Evolutionary conservation across 2,113 vertebrate genomes (phyloP).

Genomic region (Apaloderma vittatum): DNA sequence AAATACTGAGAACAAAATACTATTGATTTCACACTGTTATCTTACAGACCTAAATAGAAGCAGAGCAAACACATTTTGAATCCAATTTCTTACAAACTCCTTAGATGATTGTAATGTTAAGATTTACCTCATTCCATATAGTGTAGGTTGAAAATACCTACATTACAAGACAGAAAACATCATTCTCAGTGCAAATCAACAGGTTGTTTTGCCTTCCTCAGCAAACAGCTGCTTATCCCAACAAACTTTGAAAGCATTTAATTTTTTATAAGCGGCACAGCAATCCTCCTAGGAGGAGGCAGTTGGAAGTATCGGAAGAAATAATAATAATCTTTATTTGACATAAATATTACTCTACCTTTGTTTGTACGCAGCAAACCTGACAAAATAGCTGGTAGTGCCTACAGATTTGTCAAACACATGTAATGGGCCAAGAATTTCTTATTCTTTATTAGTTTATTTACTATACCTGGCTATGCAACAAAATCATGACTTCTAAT

Average conservation of each 20-base stretch:
- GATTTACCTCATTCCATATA: neutral
- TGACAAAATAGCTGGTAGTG: neutral
- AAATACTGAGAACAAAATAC: constrained; percentile 7
- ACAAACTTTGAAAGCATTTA: neutral
- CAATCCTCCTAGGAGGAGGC: neutral
- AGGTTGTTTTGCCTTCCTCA: neutral
- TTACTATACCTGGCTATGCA: neutral
- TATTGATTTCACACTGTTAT: neutral
- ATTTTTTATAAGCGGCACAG: neutral
- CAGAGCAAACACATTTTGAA: neutral
- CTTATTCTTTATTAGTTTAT: neutral
- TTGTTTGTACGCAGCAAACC: neutral
- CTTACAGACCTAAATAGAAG: neutral
- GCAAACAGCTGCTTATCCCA: neutral
- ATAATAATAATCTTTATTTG: neutral
- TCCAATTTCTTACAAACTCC: neutral
- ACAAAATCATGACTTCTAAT: neutral
- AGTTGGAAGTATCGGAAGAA: neutral
- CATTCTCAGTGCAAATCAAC: neutral
- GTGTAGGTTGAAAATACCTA: neutral
- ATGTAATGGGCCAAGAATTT: neutral
- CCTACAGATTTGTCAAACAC: neutral
- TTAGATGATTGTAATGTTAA: neutral
- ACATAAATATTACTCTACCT: neutral
- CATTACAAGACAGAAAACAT: neutral